Conservation (phyloP, 2,113 vertebrate genomes). For the Nettapus auritus region DNA sequence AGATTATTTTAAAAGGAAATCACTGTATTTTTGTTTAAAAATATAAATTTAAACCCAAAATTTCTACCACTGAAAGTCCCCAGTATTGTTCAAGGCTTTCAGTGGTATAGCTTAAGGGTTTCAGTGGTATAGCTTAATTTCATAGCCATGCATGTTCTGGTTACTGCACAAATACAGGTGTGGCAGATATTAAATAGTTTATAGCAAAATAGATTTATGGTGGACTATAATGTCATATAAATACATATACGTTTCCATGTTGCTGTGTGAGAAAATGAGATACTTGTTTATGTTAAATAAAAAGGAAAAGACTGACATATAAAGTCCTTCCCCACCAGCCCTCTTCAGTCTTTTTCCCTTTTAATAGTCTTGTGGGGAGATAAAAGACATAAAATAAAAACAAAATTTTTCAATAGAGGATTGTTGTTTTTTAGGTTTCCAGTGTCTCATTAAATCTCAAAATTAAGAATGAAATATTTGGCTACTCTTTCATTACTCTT, state of each 20-base stretch:
- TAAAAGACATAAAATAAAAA: background rate
- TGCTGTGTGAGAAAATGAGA: background rate
- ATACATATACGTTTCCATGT: background rate
- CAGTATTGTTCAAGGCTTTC: background rate
- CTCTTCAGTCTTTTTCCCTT: background rate
- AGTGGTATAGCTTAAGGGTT: background rate
- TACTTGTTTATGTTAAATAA: background rate
- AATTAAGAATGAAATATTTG: constrained; percentile 1
- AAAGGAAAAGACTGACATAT: background rate
- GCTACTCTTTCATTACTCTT: constrained; percentile 1
- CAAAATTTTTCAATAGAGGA: background rate
- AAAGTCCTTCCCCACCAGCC: rapidly evolving
- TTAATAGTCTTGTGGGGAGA: background rate
- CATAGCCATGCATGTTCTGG: background rate
- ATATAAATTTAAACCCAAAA: background rate
- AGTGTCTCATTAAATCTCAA: background rate
- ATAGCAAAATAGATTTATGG: background rate
- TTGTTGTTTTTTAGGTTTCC: background rate
- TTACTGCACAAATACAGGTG: background rate
- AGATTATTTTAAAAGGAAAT: background rate
- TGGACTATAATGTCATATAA: background rate
- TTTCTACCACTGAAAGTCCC: background rate
- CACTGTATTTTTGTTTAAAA: background rate
- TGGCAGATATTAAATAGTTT: background rate
- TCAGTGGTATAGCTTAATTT: background rate